phyloP scores from a whole-genome alignment of 2,888 invertebrate species.

The Euplexia lucipara region DNA sequence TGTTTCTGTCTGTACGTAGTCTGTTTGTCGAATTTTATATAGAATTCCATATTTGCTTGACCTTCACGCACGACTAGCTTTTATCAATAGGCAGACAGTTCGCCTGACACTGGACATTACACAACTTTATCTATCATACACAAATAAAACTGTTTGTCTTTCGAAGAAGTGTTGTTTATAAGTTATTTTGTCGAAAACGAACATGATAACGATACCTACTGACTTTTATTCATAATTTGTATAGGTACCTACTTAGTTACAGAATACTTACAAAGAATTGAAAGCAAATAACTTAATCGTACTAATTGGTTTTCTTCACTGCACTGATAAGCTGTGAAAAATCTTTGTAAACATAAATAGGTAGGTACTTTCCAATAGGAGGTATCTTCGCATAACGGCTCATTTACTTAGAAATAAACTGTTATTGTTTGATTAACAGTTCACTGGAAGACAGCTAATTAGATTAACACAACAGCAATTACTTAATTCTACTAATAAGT shows the following conservation, averaged over 20 bases:
- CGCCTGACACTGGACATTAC: constrained; percentile 1
- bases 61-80: constrained; percentile 39
- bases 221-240: background rate
- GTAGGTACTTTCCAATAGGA: constrained; percentile 4
- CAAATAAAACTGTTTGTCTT: constrained; percentile 19
- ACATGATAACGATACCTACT: constrained; percentile 5
- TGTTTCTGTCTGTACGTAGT: background rate
- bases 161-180: constrained; percentile 31
- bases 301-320: background rate
- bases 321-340: background rate
- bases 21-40: constrained; percentile 16
- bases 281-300: background rate
- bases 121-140: constrained; percentile 30
- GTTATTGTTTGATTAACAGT: constrained; percentile 30
- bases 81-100: constrained; percentile 43
- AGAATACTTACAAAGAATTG: constrained; percentile 11
- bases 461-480: constrained; percentile 27
- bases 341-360: constrained; percentile 13
- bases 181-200: background rate
- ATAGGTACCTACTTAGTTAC: no score
- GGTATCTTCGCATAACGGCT: no score
- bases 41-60: constrained; percentile 46
- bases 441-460: constrained; percentile 27
- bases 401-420: constrained; percentile 24
- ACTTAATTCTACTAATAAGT: background rate